Evolutionary conservation across 2,797 vertebrate genomes (phyloP).

Genomic region (Linurgus olivaceus): DNA sequence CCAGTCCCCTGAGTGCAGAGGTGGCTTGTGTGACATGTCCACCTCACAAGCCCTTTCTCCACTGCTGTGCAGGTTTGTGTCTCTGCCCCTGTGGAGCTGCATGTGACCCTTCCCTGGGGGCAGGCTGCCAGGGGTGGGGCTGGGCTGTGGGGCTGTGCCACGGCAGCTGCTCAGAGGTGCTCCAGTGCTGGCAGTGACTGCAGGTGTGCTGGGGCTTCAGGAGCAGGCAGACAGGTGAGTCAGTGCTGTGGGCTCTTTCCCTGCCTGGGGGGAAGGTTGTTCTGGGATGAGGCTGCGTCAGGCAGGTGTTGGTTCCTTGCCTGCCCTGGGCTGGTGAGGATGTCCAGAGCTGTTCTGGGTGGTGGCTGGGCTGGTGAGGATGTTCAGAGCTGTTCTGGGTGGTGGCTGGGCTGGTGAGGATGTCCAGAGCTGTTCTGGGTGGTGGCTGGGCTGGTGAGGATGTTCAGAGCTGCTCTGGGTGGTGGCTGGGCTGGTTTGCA

Average conservation of each 20-base stretch:
- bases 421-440: background rate
- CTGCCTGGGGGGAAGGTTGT: background rate
- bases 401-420: too few species aligned
- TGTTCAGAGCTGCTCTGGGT: too few species aligned
- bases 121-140: constrained; percentile 28
- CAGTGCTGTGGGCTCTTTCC: background rate
- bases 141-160: background rate
- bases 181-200: background rate
- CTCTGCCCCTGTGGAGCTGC: background rate
- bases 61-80: background rate
- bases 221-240: background rate
- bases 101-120: background rate
- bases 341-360: background rate
- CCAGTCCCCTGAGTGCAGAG: background rate
- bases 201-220: background rate
- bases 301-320: background rate
- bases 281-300: background rate
- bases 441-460: background rate
- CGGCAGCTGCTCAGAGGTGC: background rate
- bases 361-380: background rate
- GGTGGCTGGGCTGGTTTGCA: background rate
- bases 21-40: background rate
- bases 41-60: background rate
- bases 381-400: too few species aligned
- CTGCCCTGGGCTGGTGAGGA: background rate